phyloP scores from a whole-genome alignment of 2,113 vertebrate genomes.

The Platysternon megacephalum region DNA sequence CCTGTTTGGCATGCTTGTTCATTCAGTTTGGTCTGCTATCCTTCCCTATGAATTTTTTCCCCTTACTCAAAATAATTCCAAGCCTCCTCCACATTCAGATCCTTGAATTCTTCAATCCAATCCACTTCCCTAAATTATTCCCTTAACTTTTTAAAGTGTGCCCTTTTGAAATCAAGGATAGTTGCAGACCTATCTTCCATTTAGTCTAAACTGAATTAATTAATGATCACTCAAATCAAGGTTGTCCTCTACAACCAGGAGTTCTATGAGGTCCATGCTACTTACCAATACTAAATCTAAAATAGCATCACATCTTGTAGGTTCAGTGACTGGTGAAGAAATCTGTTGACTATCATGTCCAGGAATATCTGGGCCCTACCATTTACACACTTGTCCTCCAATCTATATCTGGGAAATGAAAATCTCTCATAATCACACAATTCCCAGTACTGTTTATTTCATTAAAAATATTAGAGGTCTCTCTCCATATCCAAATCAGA shows the following conservation, averaged over 20 bases:
- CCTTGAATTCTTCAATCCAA: neutral
- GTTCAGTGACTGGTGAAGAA: neutral
- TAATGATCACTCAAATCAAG: neutral
- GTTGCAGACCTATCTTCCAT: neutral
- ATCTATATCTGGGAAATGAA: neutral
- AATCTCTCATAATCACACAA: neutral
- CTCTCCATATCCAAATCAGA: neutral
- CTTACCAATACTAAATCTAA: neutral
- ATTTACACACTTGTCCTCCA: neutral
- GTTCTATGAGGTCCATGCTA: neutral
- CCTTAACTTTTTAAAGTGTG: neutral
- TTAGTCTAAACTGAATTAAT: neutral
- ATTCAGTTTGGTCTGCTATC: neutral
- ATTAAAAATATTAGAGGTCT: neutral
- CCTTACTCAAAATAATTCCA: neutral
- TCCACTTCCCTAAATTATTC: neutral
- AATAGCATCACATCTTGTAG: neutral
- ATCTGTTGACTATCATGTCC: neutral
- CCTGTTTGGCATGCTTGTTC: neutral
- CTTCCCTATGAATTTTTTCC: neutral
- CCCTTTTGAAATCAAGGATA: neutral
- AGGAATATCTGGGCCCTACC: neutral
- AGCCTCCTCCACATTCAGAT: neutral
- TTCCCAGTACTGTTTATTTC: neutral
- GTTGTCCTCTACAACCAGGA: neutral